These are phyloP conservation scores for Lordiphosa clarofinis DNA, from an alignment of 1,140 invertebrate genomes.

Conservation along the genomic window DNA sequence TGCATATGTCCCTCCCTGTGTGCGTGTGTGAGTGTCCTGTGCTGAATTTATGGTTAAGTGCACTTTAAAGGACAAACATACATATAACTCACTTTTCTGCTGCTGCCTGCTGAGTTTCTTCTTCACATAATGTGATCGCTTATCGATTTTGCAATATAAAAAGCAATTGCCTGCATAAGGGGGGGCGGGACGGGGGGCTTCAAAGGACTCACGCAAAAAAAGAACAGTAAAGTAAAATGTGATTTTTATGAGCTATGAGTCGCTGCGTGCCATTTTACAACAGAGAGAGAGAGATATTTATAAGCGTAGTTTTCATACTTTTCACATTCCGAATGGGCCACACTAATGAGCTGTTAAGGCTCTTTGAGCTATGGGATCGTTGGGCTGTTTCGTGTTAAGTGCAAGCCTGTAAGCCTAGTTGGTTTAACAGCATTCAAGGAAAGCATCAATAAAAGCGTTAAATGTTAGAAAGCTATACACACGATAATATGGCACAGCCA, in stretches of 20 bases:
- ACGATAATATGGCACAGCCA: no score
- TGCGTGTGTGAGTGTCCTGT: conserved; percentile 14
- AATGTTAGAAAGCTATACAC: no score
- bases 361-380: conserved; percentile 17
- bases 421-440: no score
- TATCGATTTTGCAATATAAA: conserved; percentile 78
- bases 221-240: conserved; percentile 47
- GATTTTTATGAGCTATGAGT: conserved; percentile 69
- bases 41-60: conserved; percentile 75
- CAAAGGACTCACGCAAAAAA: conserved; percentile 7
- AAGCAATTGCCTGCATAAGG: conserved; percentile 72
- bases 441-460: no score
- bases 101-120: conserved; percentile 26
- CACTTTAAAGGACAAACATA: conserved; percentile 76
- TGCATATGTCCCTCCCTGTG: conserved; percentile 45
- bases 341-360: conserved; percentile 52
- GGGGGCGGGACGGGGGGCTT: conserved; percentile 22
- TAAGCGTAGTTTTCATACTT: conserved; percentile 24
- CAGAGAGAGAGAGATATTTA: conserved; percentile 29
- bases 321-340: conserved; percentile 16
- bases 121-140: conserved; percentile 71
- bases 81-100: conserved; percentile 72
- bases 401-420: no score
- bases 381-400: conserved; percentile 5
- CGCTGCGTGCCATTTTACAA: conserved; percentile 17